phyloP scores from a whole-genome alignment of 2,797 vertebrate species.

The Lepidocolaptes lacrymiger region DNA sequence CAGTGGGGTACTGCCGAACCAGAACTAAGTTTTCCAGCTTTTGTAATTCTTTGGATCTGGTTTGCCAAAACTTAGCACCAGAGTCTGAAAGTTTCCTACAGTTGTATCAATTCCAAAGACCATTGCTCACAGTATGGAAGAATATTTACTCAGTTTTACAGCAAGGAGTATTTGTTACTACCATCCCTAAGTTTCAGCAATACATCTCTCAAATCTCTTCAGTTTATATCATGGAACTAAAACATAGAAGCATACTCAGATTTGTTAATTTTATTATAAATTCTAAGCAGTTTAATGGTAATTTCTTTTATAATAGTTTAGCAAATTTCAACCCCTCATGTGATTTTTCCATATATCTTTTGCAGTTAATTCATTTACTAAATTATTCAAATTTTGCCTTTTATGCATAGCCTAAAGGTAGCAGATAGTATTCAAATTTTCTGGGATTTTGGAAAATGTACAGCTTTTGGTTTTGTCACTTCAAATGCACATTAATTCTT shows the following conservation, averaged over 20 bases:
- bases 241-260: background rate
- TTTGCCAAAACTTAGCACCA: background rate
- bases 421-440: slow-evolving; percentile 10
- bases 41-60: background rate
- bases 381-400: background rate
- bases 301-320: background rate
- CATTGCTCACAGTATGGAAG: background rate
- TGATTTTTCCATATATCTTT: background rate
- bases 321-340: background rate
- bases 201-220: background rate
- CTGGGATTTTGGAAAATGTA: slow-evolving; percentile 25
- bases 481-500: slow-evolving; percentile 39
- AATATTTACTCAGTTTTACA: background rate
- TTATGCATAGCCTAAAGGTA: background rate
- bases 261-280: background rate
- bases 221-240: background rate
- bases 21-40: background rate
- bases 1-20: background rate
- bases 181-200: background rate
- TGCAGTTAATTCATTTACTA: background rate
- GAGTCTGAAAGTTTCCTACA: background rate
- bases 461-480: slow-evolving; percentile 37
- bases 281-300: background rate
- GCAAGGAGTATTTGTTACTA: background rate
- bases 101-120: background rate